Percentiles rank a stretch among this genome's conserved stretches.
phyloP scores from a whole-genome alignment of 64 coral and sea anemone species.

The Catalaphyllia jardinei region DNA sequence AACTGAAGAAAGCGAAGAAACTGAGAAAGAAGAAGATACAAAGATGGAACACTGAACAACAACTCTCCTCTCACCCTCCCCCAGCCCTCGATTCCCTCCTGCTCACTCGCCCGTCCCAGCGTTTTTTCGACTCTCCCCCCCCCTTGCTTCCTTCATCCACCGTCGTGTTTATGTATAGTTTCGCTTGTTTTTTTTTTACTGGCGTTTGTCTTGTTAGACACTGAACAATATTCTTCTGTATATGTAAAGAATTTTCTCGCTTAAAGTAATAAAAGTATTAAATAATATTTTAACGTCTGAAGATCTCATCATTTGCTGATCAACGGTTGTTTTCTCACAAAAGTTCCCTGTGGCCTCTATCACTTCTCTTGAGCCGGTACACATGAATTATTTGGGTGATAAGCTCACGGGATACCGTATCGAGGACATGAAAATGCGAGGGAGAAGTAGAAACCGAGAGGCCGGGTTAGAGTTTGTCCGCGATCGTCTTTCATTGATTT shows the following conservation, averaged over 20 bases:
- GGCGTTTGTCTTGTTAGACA: background rate
- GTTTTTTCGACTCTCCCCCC: background rate
- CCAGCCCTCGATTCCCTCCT: background rate
- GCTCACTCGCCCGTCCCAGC: background rate
- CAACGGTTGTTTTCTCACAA: no score
- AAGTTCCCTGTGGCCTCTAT: no score
- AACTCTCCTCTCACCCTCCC: background rate
- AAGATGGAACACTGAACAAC: constrained; percentile 48
- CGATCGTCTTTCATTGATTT: no score
- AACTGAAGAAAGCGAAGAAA: constrained; percentile 12
- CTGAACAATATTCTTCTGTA: background rate
- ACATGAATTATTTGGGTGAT: no score
- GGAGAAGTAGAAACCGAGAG: no score
- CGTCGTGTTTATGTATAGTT: constrained; percentile 22
- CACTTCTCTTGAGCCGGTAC: no score
- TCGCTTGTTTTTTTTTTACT: background rate
- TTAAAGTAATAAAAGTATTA: constrained; percentile 38
- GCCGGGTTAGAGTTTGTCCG: no score
- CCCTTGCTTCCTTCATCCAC: background rate
- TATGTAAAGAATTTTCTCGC: constrained; percentile 19
- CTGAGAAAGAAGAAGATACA: background rate
- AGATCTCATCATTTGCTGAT: background rate
- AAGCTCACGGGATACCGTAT: no score
- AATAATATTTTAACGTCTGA: background rate
- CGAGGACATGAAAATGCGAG: no score